phyloP scores from a whole-genome alignment of 2,888 invertebrate genomes.

The Galeopsomyia nigrocyanea region DNA sequence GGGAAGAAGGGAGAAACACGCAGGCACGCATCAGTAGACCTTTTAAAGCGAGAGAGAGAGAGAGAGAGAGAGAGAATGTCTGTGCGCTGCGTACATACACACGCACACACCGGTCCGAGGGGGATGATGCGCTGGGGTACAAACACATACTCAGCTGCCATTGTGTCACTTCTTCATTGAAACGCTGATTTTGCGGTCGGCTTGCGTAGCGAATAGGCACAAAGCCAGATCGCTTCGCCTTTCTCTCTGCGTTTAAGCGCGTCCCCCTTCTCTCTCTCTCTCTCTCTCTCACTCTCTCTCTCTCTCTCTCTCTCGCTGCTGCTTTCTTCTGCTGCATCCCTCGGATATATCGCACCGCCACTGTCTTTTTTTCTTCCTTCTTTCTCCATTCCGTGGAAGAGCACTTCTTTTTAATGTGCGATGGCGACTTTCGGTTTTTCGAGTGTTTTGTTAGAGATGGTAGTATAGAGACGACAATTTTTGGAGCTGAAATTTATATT shows the following conservation, averaged over 20 bases:
- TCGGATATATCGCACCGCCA: too few relatives aligned
- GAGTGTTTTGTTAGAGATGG: too few relatives aligned
- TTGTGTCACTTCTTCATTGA: conserved; percentile 68
- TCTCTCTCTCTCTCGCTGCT: not conserved
- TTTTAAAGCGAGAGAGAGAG: conserved; percentile 59
- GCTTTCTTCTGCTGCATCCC: not conserved
- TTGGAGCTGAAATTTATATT: too few relatives aligned
- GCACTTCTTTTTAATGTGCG: not conserved
- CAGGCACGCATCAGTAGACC: conserved; percentile 64
- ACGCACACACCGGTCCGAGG: conserved; percentile 12
- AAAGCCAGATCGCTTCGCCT: conserved; percentile 22
- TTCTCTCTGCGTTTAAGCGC: not conserved
- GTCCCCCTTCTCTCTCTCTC: conserved; percentile 13
- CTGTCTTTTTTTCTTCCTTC: too few relatives aligned
- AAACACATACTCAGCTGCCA: conserved; percentile 37
- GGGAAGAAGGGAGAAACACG: not conserved
- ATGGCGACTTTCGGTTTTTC: too few relatives aligned
- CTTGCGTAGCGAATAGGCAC: conserved; percentile 65
- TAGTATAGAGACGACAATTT: too few relatives aligned
- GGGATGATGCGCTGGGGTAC: conserved; percentile 42
- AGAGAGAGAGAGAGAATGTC: too few relatives aligned
- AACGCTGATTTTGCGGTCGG: conserved; percentile 68
- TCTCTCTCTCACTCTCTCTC: conserved; percentile 27
- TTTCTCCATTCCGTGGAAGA: conserved; percentile 1
- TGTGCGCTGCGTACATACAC: too few relatives aligned